Evolutionary conservation across 1,140 invertebrate species (phyloP).

Genomic region (Chionoecetes opilio): DNA sequence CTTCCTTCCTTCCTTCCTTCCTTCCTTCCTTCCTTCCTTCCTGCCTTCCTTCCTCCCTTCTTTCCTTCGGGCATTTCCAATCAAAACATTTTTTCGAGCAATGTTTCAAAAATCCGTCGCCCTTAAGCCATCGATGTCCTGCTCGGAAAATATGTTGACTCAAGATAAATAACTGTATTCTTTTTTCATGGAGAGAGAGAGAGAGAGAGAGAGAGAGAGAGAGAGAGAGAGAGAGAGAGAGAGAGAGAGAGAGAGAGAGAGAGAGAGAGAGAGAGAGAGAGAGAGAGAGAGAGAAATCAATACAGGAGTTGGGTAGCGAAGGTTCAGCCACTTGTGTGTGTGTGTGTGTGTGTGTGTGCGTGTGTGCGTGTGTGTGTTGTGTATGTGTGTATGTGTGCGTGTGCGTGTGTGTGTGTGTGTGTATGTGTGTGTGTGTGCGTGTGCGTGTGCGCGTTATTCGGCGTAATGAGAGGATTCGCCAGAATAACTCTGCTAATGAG

Average conservation of each 20-base stretch:
- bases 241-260: neutral
- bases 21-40: neutral
- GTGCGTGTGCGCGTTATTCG: too few relatives aligned
- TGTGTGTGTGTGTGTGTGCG: slow-evolving; percentile 41
- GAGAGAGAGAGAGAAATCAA: neutral
- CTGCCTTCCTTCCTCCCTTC: neutral
- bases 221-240: neutral
- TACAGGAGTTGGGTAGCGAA: neutral
- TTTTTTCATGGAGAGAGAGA: neutral
- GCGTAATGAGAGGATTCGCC: too few relatives aligned
- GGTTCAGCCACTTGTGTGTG: neutral
- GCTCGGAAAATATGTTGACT: neutral
- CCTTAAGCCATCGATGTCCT: neutral
- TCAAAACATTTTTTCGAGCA: too few relatives aligned
- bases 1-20: neutral
- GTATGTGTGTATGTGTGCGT: too few relatives aligned
- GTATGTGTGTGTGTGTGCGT: too few relatives aligned
- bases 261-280: neutral
- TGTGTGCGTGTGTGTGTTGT: too few relatives aligned
- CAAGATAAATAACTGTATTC: neutral
- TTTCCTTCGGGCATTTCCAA: neutral
- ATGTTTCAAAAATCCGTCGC: neutral
- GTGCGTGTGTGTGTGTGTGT: too few relatives aligned
- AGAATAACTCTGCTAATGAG: too few relatives aligned
- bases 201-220: neutral